A percentile compares a stretch with the other conserved stretches of the same genome.
These are phyloP conservation scores for Halocaridina rubra DNA, from an alignment of 2,888 invertebrate species.

Conservation along the genomic window DNA sequence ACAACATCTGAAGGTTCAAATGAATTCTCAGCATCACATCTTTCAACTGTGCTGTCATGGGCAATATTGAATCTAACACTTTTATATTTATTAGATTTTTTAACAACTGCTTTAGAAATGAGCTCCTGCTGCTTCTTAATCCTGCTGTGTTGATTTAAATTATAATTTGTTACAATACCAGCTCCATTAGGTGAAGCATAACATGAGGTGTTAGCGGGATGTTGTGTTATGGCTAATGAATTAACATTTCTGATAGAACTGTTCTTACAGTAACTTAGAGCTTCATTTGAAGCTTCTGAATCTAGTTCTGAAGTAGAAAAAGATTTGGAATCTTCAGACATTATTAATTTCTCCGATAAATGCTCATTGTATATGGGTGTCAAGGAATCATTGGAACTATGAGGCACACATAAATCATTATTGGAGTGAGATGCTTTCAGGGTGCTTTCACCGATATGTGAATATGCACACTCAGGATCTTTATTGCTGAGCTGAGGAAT, in stretches of 20 bases:
- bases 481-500: not conserved
- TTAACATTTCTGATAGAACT: too few species aligned
- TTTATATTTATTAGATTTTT: conserved; percentile 1
- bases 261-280: too few species aligned
- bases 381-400: not conserved
- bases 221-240: too few species aligned
- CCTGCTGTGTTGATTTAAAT: not conserved
- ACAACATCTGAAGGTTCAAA: not conserved
- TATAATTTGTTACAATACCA: not conserved
- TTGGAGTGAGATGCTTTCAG: not conserved
- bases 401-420: not conserved
- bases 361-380: not conserved
- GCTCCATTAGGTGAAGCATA: too few species aligned
- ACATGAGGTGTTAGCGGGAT: too few species aligned
- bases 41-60: not conserved
- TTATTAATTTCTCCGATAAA: not conserved
- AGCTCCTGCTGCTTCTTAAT: not conserved
- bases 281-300: not conserved
- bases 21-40: not conserved
- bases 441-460: not conserved
- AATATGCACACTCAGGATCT: not conserved
- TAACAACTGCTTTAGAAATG: too few species aligned
- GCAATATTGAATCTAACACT: conserved; percentile 31
- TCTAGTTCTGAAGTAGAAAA: too few species aligned
- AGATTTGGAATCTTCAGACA: too few species aligned